Evolutionary conservation across 2,888 invertebrate species (phyloP).

Genomic region (Exephanes ischioxanthus): DNA sequence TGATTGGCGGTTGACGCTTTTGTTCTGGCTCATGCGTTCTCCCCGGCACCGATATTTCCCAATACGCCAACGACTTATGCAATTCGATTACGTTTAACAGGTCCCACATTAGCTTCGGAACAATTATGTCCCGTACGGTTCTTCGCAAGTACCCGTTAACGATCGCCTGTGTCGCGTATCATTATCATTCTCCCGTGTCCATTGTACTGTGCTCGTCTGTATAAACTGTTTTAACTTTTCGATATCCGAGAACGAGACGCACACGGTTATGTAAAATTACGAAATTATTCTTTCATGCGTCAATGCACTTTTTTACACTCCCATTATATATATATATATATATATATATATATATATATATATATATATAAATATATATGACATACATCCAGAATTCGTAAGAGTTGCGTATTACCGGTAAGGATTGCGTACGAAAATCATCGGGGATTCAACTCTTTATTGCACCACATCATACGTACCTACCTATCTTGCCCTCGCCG

Average conservation of each 20-base stretch:
- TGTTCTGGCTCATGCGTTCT: neutral
- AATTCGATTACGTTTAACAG: neutral
- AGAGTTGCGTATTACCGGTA: neutral
- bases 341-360: neutral
- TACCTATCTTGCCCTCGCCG: neutral
- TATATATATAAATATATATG: neutral
- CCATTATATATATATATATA: conserved; percentile 4
- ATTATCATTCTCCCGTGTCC: conserved; percentile 16
- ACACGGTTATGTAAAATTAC: conserved; percentile 25
- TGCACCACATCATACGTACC: conserved; percentile 13
- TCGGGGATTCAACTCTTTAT: conserved; percentile 13
- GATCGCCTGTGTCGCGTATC: conserved; percentile 2
- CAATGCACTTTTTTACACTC: conserved; percentile 1
- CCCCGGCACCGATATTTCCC: neutral
- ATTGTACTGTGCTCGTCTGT: neutral
- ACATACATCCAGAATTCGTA: neutral
- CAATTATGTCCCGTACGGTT: conserved; percentile 3
- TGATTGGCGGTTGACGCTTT: conserved; percentile 2
- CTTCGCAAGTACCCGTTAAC: neutral
- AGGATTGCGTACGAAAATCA: conserved; percentile 30
- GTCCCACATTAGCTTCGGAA: neutral
- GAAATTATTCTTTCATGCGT: conserved; percentile 23
- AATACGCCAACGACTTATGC: neutral
- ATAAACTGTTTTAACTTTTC: neutral
- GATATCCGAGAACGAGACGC: neutral